Evolutionary conservation across 2,888 invertebrate species (phyloP).

Genomic region (Hermaeophaga mercurialis): DNA sequence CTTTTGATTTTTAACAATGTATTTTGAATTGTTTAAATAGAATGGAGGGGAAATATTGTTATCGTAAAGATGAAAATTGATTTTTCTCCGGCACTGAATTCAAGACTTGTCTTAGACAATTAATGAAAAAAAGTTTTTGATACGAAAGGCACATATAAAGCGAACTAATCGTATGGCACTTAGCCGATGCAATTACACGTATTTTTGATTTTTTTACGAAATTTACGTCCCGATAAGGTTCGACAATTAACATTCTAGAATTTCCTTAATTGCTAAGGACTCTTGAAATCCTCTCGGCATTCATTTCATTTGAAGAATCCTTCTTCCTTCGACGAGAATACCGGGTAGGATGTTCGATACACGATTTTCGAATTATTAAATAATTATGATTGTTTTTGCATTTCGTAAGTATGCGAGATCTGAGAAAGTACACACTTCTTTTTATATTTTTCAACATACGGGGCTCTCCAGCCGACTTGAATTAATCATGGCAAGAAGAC

Average conservation of each 20-base stretch:
- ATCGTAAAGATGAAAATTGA: no score
- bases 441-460: no score
- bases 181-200: conserved; percentile 38
- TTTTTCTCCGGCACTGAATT: background rate
- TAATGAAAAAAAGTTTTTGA: conserved; percentile 31
- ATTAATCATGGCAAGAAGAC: no score
- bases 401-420: conserved; percentile 10
- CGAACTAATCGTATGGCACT: conserved; percentile 34
- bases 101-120: conserved; percentile 23
- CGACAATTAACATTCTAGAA: conserved; percentile 42
- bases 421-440: conserved; percentile 11
- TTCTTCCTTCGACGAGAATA: conserved; percentile 34
- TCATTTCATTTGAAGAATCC: conserved; percentile 27
- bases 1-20: no score
- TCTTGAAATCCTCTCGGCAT: conserved; percentile 39
- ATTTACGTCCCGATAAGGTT: conserved; percentile 39
- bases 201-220: conserved; percentile 38
- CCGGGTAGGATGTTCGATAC: conserved; percentile 30
- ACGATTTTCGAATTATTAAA: conserved; percentile 37
- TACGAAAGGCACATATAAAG: conserved; percentile 37
- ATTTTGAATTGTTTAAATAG: no score
- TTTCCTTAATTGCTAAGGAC: conserved; percentile 40
- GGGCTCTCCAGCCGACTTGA: no score
- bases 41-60: no score
- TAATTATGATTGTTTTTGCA: conserved; percentile 23